Percentiles rank a stretch among this genome's conserved stretches.
Conservation (phyloP, 2,113 vertebrate genomes). For the Pterocles orientalis region DNA sequence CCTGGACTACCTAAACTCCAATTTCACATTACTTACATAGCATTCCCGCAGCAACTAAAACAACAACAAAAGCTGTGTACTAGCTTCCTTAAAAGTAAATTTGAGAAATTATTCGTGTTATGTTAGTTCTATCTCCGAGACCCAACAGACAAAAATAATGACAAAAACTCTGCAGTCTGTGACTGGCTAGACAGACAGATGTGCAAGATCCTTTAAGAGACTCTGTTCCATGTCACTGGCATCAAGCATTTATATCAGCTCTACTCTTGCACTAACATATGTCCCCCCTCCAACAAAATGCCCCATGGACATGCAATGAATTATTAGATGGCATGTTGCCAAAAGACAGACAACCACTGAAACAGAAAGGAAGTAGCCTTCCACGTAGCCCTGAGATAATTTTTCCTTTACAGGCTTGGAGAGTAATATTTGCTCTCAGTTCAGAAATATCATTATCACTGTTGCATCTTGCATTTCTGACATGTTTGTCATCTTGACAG, state of each 20-base stretch:
- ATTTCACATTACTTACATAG: background rate
- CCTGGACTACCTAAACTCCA: background rate
- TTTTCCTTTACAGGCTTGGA: background rate
- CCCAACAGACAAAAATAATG: background rate
- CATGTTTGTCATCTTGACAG: background rate
- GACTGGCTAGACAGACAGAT: background rate
- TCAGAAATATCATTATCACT: background rate
- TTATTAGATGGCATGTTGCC: slow-evolving; percentile 28
- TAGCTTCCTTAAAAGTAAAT: background rate
- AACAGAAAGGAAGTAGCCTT: background rate
- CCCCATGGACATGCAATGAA: background rate
- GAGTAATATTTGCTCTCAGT: background rate
- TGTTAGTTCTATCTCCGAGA: background rate
- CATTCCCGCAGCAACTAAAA: background rate
- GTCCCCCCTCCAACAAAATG: background rate
- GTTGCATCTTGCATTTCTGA: background rate
- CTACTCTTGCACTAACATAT: slow-evolving; percentile 8
- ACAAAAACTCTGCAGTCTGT: background rate
- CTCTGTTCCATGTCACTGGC: slow-evolving; percentile 6
- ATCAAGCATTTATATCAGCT: background rate
- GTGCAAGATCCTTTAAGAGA: background rate
- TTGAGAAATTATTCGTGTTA: background rate
- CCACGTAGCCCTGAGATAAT: background rate
- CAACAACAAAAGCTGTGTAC: background rate
- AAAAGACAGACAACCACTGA: background rate